Evolutionary conservation across 2,888 invertebrate genomes (phyloP).

Genomic region (Rapana venosa): DNA sequence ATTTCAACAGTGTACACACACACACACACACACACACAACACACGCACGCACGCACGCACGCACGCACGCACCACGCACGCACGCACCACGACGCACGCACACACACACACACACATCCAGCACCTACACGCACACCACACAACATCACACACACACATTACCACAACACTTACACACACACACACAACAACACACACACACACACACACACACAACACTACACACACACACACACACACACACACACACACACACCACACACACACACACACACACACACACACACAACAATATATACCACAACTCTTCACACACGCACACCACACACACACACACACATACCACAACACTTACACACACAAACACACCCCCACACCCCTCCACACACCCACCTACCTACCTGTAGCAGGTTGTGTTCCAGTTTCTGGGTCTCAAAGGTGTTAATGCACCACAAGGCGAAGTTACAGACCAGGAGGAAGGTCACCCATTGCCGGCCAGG

Average conservation of each 20-base stretch:
- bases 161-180: too few relatives aligned
- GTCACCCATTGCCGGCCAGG: constrained; percentile 96
- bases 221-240: too few relatives aligned
- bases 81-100: neutral
- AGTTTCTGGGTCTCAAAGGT: constrained; percentile 96
- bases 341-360: neutral
- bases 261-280: too few relatives aligned
- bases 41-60: neutral
- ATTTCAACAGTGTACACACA: too few relatives aligned
- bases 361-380: neutral
- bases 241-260: too few relatives aligned
- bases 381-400: neutral
- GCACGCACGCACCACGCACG: neutral
- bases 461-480: constrained; percentile 95
- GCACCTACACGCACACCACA: neutral
- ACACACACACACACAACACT: too few relatives aligned
- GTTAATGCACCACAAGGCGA: constrained; percentile 97
- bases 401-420: constrained; percentile 89
- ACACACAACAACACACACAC: too few relatives aligned
- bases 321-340: too few relatives aligned
- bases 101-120: neutral
- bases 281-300: too few relatives aligned
- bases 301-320: too few relatives aligned
- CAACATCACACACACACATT: neutral
- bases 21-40: constrained; percentile 10